Evolutionary conservation across 2,113 vertebrate genomes (phyloP), one percentile per base, ranked within the genome.

Genomic region (Pangasianodon hypophthalmus): DNA sequence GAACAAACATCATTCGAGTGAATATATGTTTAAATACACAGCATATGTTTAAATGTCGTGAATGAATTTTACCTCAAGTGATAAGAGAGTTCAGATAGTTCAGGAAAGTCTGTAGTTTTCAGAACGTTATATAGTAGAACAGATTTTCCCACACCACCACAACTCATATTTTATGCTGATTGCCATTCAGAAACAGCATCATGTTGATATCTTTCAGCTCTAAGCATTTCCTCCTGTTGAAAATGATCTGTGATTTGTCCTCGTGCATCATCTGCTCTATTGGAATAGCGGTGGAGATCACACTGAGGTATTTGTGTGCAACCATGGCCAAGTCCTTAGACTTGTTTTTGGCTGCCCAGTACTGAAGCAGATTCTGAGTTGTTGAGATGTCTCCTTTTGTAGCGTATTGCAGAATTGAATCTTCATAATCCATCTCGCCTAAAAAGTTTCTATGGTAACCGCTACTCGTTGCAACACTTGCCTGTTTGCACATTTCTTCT

Each of bases 121-220:
- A 16, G 26, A 50, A 50, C 4, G 2, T 41, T 19, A 67, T 77
- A 10, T 26, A 26, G 18, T 44, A 50, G 5, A 29, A 50, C 7
- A 46, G 37, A 3, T 29, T 50, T 14, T 79, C 21, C 21, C 41
- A 77, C 21, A 75, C 37, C 41, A 26, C 41, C 5, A 80, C 4
- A 50, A 3, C n/a, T 88, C 54, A 62, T 24, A 88, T 83, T 19
- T 50, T 86, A 11, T n/a, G 26, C 11, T 80, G 52, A 83, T 92
- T 90, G 26, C 24, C 79, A 71, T 93, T 88, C 29, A 93, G 67
- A 83, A 93, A 93, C 80, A 92, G 64, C 8, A 92, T 91, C 87
- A 93, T 67, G 52, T 86, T 88, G 29, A 93, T 41, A 56, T 92
- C 86, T 60, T 89, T 67, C 0, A n/a, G 54, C 54, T 88, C 91